phyloP scores from a whole-genome alignment of 2,888 invertebrate species.

The Galerucella calmariensis region DNA sequence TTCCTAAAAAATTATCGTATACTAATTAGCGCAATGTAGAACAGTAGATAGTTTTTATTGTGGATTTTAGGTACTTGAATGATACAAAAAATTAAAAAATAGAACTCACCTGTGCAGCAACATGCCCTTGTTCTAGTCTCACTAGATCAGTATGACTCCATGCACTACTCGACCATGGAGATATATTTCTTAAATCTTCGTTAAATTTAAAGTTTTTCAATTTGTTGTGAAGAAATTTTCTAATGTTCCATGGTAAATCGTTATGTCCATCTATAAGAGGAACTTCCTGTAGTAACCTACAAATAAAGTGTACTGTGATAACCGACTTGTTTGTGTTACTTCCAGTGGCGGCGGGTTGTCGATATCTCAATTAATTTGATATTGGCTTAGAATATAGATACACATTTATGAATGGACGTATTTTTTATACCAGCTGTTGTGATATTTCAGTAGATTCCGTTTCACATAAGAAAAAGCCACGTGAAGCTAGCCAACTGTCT shows the following conservation, averaged over 20 bases:
- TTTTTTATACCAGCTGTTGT: too few relatives aligned
- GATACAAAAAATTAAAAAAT: not conserved
- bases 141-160: conserved; percentile 86
- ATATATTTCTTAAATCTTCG: conserved; percentile 74
- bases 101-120: conserved; percentile 78
- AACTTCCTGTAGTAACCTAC: conserved; percentile 70
- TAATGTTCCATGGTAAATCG: conserved; percentile 91
- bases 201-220: conserved; percentile 84
- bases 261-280: conserved; percentile 89
- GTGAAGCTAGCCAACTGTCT: too few relatives aligned
- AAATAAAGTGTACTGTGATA: conserved; percentile 1
- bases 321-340: not conserved
- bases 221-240: conserved; percentile 89
- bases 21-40: too few relatives aligned
- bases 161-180: conserved; percentile 77
- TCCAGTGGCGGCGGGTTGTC: not conserved
- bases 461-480: too few relatives aligned
- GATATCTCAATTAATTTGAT: too few relatives aligned
- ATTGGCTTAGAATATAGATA: too few relatives aligned
- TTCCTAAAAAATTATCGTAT: too few relatives aligned
- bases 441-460: too few relatives aligned
- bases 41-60: too few relatives aligned
- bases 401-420: too few relatives aligned
- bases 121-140: conserved; percentile 77
- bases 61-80: not conserved